Evolutionary conservation across 2,888 invertebrate genomes (phyloP), one percentile per base, ranked within the genome.

Genomic region (Drosophila testacea): DNA sequence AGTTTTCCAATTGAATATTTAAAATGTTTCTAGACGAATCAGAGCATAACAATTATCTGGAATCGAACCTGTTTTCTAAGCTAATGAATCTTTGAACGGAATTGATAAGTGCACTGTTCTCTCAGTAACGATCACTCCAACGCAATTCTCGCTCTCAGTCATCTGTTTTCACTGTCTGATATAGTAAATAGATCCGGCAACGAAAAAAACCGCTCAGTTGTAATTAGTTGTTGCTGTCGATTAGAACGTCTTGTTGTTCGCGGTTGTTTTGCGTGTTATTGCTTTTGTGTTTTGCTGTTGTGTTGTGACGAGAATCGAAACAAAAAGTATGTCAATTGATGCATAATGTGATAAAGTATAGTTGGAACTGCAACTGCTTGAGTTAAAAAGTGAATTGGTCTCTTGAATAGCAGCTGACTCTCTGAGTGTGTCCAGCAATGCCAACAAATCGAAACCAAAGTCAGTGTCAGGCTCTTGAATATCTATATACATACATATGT

Each of bases 241-340:
- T 55, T 62, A 52, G 71, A 79, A 61, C 64, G 46, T 7, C 7
- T 39, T 34, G 41, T 47, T 44, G 28, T 27, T 60, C n/a, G 54
- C n/a, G 38, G 13, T 39, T 22, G 13, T 46, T 51, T 28, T 34
- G 13, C 30, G 16, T 44, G 28, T 5, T 27, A 13, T 56, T 62
- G 39, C 11, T 42, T n/a, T 55, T 55, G 55, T 36, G 52, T 10
- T 68, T n/a, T n/a, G 39, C 11, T 42, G 13, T 55, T 55, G 55
- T 36, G 52, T 10, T 68, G 61, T 56, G 32, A 16, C 56, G 63
- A 44, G 63, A 61, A 71, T 48, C 46, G 51, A 51, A 51, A 52
- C 42, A 30, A 81, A 68, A 77, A 77, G 77, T 77, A 77, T 68
- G 81, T 72, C 73, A 77, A 55, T 38, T 48, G 50, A 63, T 72